These are phyloP conservation scores for Luscinia megarhynchos DNA, from an alignment of 2,797 vertebrate species.

Conservation along the genomic window DNA sequence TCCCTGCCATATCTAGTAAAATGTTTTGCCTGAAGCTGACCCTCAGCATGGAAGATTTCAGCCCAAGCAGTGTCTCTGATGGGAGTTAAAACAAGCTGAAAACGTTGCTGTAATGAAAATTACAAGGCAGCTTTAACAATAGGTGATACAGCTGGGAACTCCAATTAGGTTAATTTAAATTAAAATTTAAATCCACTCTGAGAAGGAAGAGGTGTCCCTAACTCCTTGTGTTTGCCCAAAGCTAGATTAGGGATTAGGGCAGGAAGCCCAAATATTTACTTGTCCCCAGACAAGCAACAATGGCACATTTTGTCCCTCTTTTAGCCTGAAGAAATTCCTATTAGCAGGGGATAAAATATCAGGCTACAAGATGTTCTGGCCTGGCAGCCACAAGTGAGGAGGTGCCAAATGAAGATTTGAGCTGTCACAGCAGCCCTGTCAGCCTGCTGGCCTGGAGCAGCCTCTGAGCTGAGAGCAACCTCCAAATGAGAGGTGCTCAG, in stretches of 20 bases:
- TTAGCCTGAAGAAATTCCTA: neutral
- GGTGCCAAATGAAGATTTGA: neutral
- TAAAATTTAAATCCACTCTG: neutral
- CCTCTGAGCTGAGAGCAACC: neutral
- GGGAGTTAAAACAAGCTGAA: neutral
- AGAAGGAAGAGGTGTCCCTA: neutral
- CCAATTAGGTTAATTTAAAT: neutral
- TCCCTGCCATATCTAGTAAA: neutral
- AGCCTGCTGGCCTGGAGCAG: neutral
- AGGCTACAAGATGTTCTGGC: neutral
- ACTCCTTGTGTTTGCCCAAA: neutral
- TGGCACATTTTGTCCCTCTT: neutral
- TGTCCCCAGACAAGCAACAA: neutral
- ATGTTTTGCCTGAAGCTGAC: neutral
- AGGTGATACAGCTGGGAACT: neutral
- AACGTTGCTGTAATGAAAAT: neutral
- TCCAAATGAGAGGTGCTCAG: neutral
- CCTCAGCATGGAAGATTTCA: neutral
- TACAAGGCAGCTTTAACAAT: neutral
- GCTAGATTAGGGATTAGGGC: neutral
- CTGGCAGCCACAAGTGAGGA: neutral
- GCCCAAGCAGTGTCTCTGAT: neutral
- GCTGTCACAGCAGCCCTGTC: neutral
- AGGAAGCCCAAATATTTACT: neutral
- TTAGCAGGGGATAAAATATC: neutral